Base-by-base conservation (phyloP, 2,113 vertebrate species). In the Corydoras maculifer region DNA sequence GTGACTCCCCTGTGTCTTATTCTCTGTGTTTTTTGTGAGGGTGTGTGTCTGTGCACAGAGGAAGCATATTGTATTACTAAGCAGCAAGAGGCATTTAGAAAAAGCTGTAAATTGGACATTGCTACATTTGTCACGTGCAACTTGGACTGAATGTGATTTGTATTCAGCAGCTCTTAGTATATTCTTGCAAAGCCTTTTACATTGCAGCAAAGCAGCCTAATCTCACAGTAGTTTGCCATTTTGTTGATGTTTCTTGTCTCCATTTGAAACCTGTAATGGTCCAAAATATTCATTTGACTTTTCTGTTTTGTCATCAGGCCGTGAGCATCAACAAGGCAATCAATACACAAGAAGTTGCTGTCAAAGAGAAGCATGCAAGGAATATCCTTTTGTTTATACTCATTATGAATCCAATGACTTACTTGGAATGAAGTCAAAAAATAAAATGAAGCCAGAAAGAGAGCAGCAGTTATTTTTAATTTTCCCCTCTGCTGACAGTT, bases 271-370 rank as follows among this genome's bases (percentile, higher is more conserved):
- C 10, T n/a, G 14, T 55, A 54, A 67, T 3, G 4, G 2, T 32
- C 25, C 9, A 11, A 25, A 25, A 25, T 25, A 25, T 25, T 25
- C 18, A 15, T n/a, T 61, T 2, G n/a, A 59, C 31, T 54, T 58
- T 14, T 48, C 66, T 31, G 75, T 65, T 64, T 77, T 72, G 13
- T 53, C 3, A 87, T 75, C 91, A 99, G 97, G 93, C 93, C 2
- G 94, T 98, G 90, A 99, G 97, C 91, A 98, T 99, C 94, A 99
- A 97, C 89, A 99, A 99, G 88, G 97, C 97, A 79, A 98, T 99
- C 91, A 99, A 99, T 83, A 92, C 94, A 0, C 97, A 99, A 91
- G 97, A 99, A 91, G 93, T 97, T 32, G 96, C 95, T 64, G 96
- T 99, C 85, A 99, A 99, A 89, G 97, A 99, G 87, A 99, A 99